phyloP scores from a whole-genome alignment of 2,113 vertebrate species.

The Pteropus alecto region DNA sequence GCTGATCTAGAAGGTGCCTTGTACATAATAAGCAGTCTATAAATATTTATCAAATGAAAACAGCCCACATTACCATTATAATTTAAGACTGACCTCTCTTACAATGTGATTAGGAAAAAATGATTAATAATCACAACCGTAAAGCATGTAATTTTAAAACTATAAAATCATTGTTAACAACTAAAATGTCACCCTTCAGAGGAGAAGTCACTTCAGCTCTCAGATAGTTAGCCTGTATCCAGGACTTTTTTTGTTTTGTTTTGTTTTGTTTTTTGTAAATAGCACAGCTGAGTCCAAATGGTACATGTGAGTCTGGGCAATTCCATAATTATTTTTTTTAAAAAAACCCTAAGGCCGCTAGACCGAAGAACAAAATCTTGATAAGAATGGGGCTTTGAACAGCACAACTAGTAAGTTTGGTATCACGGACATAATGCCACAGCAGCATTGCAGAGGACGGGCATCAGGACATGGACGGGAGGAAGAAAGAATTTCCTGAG shows the following conservation, averaged over 20 bases:
- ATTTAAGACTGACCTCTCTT: background rate
- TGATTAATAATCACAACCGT: background rate
- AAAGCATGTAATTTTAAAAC: background rate
- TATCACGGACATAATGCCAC: background rate
- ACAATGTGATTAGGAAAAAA: background rate
- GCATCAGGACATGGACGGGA: background rate
- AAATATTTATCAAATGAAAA: constrained; percentile 2
- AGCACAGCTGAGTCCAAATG: background rate
- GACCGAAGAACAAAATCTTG: background rate
- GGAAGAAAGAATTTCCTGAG: background rate
- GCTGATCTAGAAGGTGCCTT: background rate
- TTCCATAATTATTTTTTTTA: background rate
- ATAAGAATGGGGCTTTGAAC: background rate
- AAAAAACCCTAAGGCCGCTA: background rate
- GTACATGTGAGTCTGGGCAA: background rate
- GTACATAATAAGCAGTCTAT: background rate
- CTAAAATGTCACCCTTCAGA: background rate
- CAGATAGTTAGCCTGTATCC: background rate
- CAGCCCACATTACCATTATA: background rate
- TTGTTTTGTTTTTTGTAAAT: background rate
- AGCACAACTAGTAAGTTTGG: background rate
- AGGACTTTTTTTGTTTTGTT: background rate
- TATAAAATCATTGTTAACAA: constrained; percentile 4
- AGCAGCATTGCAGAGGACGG: background rate
- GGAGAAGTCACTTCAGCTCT: background rate